phyloP scores from a whole-genome alignment of 2,797 vertebrate genomes.

The Forpus xanthops region DNA sequence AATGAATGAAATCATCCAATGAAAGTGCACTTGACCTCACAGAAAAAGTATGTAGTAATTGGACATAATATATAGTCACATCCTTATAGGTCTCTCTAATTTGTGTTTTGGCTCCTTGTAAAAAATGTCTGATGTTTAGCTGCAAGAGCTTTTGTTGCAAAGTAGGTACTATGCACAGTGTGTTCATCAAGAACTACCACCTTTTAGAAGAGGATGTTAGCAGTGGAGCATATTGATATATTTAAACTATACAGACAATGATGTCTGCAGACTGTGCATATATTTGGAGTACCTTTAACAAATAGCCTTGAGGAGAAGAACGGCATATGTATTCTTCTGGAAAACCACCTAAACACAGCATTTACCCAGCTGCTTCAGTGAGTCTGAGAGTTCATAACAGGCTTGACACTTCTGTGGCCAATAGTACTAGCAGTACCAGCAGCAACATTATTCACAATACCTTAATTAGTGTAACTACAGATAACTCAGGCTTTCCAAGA shows the following conservation, averaged over 20 bases:
- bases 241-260: background rate
- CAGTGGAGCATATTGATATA: background rate
- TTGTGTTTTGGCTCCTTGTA: constrained; percentile 20
- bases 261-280: background rate
- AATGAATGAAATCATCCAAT: background rate
- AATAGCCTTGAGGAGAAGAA: background rate
- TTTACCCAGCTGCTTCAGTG: background rate
- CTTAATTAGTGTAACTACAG: background rate
- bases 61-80: constrained; percentile 7
- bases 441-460: background rate
- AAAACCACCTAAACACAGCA: background rate
- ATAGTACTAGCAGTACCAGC: background rate
- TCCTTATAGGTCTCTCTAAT: constrained; percentile 45
- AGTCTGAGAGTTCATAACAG: background rate
- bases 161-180: background rate
- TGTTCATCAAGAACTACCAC: background rate
- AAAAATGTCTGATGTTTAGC: constrained; percentile 29
- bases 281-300: background rate
- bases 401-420: background rate
- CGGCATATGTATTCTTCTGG: background rate
- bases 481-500: background rate
- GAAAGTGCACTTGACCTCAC: background rate
- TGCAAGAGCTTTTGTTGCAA: constrained; percentile 42
- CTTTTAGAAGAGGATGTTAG: background rate
- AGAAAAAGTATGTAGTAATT: constrained; percentile 47